Base-by-base conservation (phyloP, 2,797 vertebrate genomes). In the Ataeniobius toweri region DNA sequence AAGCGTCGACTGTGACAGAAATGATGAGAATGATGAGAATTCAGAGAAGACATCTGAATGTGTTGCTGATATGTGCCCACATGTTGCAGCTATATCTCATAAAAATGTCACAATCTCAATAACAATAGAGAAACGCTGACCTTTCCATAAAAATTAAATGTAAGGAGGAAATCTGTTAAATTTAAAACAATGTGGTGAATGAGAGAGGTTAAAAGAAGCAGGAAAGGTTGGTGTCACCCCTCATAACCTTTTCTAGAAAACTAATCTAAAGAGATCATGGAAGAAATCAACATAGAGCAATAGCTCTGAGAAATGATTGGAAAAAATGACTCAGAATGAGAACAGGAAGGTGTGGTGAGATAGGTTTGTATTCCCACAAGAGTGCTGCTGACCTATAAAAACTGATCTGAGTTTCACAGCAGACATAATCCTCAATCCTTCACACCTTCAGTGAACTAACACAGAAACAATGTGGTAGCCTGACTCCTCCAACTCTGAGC, bases 311-410 rank as follows among this genome's bases (percentile, higher is more conserved):
- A 50, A 75, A 72, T 75, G 46, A 75, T 71, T 10, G 85, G 72
- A 77, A 73, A 78, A 61, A 13, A 50, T 46, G 71, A 59, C 24
- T 6, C 28, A 18, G 31, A 8, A 68, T 14, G 56, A 74, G 39
- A 50, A 81, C 77, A 39, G 36, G 39, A 39, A 18, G 85, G 46
- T 77, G 39, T 28, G 72, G 83, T 79, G 75, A 36, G 51, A 67
- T 74, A 76, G 41, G 31, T 20, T 39, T 82, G 80, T 77, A 76
- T 71, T 74, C 73, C 28, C 85, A 80, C 80, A 76, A 76, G 44
- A 79, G 82, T 76, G 88, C 83, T 5, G 14, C 13, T 89, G 86
- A 89, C 88, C 91, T 90, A 87, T 83, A 89, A 91, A 91, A 85
- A 73, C 84, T 83, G 89, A 88, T 83, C 67, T 71, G 80, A 75